These are phyloP conservation scores for Triplophysa rosa DNA, from an alignment of 2,113 vertebrate species.

Conservation along the genomic window DNA sequence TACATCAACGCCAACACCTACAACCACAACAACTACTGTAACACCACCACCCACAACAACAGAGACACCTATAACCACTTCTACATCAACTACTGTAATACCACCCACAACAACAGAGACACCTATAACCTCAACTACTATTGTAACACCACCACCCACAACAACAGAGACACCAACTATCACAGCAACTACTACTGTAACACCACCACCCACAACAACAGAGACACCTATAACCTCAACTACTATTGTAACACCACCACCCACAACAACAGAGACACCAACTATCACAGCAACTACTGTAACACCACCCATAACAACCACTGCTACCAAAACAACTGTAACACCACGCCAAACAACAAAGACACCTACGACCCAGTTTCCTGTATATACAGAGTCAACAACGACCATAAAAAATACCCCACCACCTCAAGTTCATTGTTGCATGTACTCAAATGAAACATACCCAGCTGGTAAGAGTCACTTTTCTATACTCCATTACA, in stretches of 20 bases:
- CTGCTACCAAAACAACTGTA: not conserved
- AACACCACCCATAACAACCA: not conserved
- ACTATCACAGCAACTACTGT: not conserved
- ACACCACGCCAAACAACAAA: not conserved
- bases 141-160: not conserved
- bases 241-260: not conserved
- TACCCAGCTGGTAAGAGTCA: slow-evolving; percentile 57
- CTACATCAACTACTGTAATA: not conserved
- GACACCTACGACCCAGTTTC: not conserved
- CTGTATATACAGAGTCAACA: not conserved
- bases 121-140: not conserved
- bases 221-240: not conserved
- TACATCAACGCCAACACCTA: not conserved
- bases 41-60: not conserved
- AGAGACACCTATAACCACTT: not conserved
- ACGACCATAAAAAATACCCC: not conserved
- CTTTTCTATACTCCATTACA: not conserved
- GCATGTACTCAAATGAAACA: slow-evolving; percentile 49
- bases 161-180: not conserved
- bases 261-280: no score
- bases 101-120: not conserved
- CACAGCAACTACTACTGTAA: not conserved
- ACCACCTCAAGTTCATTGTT: slow-evolving; percentile 53
- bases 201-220: not conserved
- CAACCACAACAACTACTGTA: not conserved